These are phyloP conservation scores for Gymnodraco acuticeps DNA, from an alignment of 2,797 vertebrate species.

Conservation along the genomic window DNA sequence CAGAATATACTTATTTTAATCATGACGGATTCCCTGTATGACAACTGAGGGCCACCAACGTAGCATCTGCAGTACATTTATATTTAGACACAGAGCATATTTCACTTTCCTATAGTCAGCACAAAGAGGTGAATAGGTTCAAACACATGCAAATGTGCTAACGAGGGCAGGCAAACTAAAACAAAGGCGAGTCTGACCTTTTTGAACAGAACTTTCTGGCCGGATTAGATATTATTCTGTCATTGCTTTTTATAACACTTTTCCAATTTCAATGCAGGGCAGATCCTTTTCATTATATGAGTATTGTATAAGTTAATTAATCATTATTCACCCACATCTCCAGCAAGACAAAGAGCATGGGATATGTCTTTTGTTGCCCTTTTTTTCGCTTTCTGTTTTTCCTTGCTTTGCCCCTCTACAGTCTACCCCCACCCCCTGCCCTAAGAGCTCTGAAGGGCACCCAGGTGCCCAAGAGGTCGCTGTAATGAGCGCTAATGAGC, in stretches of 20 bases:
- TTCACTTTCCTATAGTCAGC: not conserved
- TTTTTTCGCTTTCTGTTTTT: conserved; percentile 41
- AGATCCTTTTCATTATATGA: not conserved
- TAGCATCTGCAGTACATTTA: not conserved
- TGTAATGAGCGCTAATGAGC: conserved; percentile 82
- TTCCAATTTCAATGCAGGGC: not conserved
- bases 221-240: not conserved
- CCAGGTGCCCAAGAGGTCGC: conserved; percentile 82
- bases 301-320: not conserved
- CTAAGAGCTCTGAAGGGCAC: conserved; percentile 81
- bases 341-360: conserved; percentile 18
- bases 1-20: too few relatives aligned
- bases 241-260: not conserved
- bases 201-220: not conserved
- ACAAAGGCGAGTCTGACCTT: not conserved
- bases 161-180: not conserved
- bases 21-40: not conserved
- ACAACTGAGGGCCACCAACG: too few relatives aligned
- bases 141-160: not conserved
- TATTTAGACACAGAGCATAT: not conserved
- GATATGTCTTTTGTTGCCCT: conserved; percentile 49
- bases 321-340: conserved; percentile 3
- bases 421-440: conserved; percentile 39
- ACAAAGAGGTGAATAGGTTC: not conserved
- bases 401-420: conserved; percentile 48